Evolutionary conservation across 2,113 vertebrate genomes (phyloP).

Genomic region (Macquaria australasica): DNA sequence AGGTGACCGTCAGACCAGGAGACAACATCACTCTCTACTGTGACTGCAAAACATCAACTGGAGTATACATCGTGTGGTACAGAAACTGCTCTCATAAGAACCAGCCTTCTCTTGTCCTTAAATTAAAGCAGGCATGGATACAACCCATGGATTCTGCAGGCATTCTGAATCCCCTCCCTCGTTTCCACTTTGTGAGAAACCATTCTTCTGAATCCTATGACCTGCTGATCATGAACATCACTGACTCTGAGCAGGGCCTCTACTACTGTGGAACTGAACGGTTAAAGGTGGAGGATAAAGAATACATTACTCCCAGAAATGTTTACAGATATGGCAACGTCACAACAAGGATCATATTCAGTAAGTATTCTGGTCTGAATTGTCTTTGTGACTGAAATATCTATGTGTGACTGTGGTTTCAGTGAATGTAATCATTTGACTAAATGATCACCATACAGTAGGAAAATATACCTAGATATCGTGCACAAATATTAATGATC

Average conservation of each 20-base stretch:
- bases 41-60: not conserved
- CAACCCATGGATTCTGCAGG: accelerated
- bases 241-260: slow-evolving; percentile 45
- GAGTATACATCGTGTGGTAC: slow-evolving; percentile 49
- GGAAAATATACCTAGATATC: not conserved
- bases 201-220: not conserved
- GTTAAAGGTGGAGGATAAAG: accelerated
- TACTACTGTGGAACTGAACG: slow-evolving; percentile 61
- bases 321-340: slow-evolving; percentile 15
- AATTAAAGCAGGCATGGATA: accelerated
- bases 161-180: not conserved
- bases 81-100: slow-evolving; percentile 69
- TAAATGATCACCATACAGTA: not conserved
- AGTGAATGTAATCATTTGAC: not conserved
- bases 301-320: accelerated
- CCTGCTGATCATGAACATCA: slow-evolving; percentile 47
- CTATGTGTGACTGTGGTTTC: not conserved
- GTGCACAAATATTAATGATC: not conserved
- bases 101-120: slow-evolving; percentile 51
- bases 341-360: slow-evolving; percentile 15
- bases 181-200: not conserved
- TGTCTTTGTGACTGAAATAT: not conserved
- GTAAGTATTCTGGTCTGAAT: slow-evolving; percentile 40
- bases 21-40: slow-evolving; percentile 59
- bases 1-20: slow-evolving; percentile 42